Conservation (phyloP, 2,888 invertebrate species). For the Himalopsyche kuldschensis region DNA sequence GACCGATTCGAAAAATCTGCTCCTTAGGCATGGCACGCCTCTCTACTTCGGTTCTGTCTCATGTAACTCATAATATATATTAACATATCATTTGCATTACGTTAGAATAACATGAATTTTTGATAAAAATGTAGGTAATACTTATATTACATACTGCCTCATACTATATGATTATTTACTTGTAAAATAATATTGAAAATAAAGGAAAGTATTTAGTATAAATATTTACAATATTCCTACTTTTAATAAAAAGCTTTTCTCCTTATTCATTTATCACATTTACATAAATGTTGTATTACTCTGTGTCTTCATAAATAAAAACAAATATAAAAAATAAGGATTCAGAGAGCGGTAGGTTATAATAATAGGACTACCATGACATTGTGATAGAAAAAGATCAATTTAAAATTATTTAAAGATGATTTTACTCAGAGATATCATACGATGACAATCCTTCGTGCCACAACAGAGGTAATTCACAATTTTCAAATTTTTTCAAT, state of each 20-base stretch:
- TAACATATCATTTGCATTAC: constrained; percentile 40
- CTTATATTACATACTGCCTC: neutral
- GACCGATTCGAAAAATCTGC: neutral
- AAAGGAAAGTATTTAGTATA: neutral
- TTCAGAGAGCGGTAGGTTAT: neutral
- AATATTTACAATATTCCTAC: neutral
- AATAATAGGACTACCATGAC: neutral
- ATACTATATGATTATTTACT: neutral
- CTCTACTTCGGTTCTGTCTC: neutral
- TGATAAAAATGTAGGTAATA: neutral
- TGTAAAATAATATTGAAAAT: neutral
- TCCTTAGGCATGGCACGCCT: neutral
- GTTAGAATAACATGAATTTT: constrained; percentile 2
- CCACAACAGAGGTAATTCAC: neutral
- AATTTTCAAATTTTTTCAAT: neutral
- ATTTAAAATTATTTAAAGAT: neutral
- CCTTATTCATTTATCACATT: neutral
- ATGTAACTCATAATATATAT: constrained; percentile 17
- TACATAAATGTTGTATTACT: neutral
- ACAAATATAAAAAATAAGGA: neutral
- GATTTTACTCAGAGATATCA: neutral
- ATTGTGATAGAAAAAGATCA: neutral
- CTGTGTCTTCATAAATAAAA: neutral
- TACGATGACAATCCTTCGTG: neutral
- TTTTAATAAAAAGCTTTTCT: neutral